Percentiles rank a stretch among this genome's conserved stretches.
Conservation (phyloP, 1,140 invertebrate genomes). For the Lerema accius region DNA sequence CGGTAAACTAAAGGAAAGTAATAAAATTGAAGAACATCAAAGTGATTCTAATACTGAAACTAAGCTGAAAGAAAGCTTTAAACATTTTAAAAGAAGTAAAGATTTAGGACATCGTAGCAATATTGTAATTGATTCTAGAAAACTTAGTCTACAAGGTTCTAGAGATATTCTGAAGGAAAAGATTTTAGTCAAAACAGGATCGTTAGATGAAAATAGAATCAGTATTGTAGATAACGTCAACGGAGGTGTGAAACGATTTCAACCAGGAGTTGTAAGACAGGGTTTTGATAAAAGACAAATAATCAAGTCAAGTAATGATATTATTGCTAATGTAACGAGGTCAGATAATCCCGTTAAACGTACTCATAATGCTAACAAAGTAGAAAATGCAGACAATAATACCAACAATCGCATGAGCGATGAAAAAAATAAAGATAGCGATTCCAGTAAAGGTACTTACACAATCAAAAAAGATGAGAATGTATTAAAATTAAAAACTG, state of each 20-base stretch:
- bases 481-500: not conserved
- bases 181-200: conserved; percentile 4
- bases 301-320: not conserved
- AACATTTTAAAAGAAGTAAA: conserved; percentile 17
- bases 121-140: not conserved
- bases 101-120: not conserved
- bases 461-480: conserved; percentile 15
- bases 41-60: not conserved
- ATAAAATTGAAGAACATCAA: conserved; percentile 5
- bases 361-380: not conserved
- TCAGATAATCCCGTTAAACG: not conserved
- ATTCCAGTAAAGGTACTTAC: conserved; percentile 25
- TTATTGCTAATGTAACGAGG: not conserved
- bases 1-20: not conserved
- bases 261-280: too few species aligned
- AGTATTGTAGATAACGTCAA: not conserved
- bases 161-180: not conserved
- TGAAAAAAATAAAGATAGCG: conserved; percentile 12
- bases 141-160: conserved; percentile 8
- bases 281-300: not conserved
- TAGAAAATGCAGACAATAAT: not conserved
- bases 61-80: conserved; percentile 18
- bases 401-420: not conserved
- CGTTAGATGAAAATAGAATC: conserved; percentile 5
- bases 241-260: not conserved